Percentiles rank a stretch among this genome's conserved stretches.
Conservation (phyloP, 2,113 vertebrate species). For the Hiodon tergisus region DNA sequence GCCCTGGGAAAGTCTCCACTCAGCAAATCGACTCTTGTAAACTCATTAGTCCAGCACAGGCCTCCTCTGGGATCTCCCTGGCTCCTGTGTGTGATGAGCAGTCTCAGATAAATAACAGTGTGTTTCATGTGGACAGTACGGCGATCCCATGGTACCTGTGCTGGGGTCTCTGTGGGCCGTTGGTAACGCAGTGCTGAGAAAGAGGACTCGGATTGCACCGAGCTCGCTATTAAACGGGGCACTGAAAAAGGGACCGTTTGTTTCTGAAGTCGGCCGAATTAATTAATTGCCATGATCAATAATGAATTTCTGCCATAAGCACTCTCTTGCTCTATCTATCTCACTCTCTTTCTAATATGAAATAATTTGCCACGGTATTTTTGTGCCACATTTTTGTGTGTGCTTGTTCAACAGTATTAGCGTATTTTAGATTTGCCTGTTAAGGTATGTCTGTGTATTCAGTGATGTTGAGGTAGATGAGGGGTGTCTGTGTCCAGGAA, state of each 20-base stretch:
- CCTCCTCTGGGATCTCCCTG: conserved; percentile 1
- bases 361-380: no score
- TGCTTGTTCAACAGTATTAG: no score
- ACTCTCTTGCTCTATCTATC: no score
- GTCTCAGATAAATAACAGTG: neutral
- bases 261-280: neutral
- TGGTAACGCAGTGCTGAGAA: no score
- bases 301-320: neutral
- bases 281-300: neutral
- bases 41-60: neutral
- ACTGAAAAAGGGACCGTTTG: neutral
- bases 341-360: no score
- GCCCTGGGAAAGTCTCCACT: neutral
- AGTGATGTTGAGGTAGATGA: neutral
- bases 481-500: neutral
- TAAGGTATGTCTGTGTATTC: neutral
- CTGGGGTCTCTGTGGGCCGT: no score
- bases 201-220: neutral
- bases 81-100: neutral
- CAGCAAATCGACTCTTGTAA: neutral
- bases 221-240: neutral
- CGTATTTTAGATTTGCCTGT: no score
- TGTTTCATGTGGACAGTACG: neutral
- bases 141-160: conserved; percentile 1
- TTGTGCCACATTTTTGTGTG: neutral